Evolutionary conservation across 2,113 vertebrate species (phyloP).

Genomic region (Sminthopsis crassicaudata): DNA sequence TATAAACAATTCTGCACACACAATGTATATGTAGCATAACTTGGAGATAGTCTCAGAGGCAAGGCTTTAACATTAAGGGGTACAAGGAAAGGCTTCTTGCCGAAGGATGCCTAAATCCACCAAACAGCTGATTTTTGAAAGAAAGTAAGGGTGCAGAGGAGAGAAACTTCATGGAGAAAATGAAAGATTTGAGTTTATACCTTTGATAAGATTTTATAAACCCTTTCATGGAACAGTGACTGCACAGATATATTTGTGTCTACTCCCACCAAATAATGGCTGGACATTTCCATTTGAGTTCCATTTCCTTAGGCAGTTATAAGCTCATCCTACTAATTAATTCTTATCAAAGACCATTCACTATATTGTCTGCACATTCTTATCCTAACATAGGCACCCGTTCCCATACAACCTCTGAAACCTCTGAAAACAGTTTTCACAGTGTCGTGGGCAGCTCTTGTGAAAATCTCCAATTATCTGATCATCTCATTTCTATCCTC

Average conservation of each 20-base stretch:
- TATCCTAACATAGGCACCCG: not conserved
- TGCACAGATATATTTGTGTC: not conserved
- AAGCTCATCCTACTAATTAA: conserved; percentile 43
- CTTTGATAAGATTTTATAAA: not conserved
- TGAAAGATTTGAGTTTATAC: not conserved
- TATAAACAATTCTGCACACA: not conserved
- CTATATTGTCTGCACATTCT: not conserved
- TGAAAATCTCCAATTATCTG: conserved; percentile 24
- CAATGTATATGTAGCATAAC: not conserved
- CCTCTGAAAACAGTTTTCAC: not conserved
- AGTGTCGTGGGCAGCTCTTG: not conserved
- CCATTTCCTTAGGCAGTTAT: conserved; percentile 21
- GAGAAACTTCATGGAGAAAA: not conserved
- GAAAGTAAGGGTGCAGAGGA: not conserved
- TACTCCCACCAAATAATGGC: not conserved
- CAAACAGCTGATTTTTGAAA: not conserved
- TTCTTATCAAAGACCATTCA: conserved; percentile 19
- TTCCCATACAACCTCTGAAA: not conserved
- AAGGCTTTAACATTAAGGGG: not conserved
- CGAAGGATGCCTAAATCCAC: not conserved
- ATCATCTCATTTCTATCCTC: conserved; percentile 1
- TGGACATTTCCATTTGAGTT: not conserved
- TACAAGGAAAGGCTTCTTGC: not conserved
- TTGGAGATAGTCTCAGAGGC: not conserved
- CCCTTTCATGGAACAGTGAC: not conserved